These are phyloP conservation scores for Trinectes maculatus DNA, from an alignment of 2,113 vertebrate species.

Conservation along the genomic window DNA sequence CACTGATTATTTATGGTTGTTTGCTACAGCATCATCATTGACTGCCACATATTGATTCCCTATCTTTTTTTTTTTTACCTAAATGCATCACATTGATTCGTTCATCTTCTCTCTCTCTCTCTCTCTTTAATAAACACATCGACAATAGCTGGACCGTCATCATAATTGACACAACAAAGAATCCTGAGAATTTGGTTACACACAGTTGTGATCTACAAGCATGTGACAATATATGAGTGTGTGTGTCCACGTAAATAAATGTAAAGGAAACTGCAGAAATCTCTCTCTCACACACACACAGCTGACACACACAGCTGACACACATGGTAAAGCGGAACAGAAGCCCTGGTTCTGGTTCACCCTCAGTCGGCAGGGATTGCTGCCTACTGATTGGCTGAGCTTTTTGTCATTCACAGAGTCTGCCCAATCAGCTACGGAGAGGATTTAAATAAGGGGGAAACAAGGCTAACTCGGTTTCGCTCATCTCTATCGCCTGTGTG, in stretches of 20 bases:
- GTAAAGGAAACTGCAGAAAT: slow-evolving; percentile 2
- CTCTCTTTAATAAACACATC: neutral
- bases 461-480: slow-evolving; percentile 63
- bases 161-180: too few species aligned
- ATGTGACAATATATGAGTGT: neutral
- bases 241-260: neutral
- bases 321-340: slow-evolving; percentile 14
- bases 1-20: neutral
- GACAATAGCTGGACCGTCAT: too few species aligned
- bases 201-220: neutral
- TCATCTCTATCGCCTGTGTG: slow-evolving; percentile 62
- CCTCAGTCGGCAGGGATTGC: slow-evolving; percentile 45
- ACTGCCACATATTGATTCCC: neutral
- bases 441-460: slow-evolving; percentile 47
- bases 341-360: slow-evolving; percentile 8
- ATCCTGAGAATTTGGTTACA: slow-evolving; percentile 8
- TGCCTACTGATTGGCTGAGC: slow-evolving; percentile 60
- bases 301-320: slow-evolving; percentile 40
- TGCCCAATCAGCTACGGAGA: slow-evolving; percentile 51
- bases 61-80: neutral
- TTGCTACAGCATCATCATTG: neutral
- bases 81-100: slow-evolving; percentile 2
- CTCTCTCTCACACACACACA: neutral
- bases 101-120: neutral
- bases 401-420: slow-evolving; percentile 57